These are phyloP conservation scores for Spisula solida DNA, from an alignment of 2,888 invertebrate species.

Conservation along the genomic window DNA sequence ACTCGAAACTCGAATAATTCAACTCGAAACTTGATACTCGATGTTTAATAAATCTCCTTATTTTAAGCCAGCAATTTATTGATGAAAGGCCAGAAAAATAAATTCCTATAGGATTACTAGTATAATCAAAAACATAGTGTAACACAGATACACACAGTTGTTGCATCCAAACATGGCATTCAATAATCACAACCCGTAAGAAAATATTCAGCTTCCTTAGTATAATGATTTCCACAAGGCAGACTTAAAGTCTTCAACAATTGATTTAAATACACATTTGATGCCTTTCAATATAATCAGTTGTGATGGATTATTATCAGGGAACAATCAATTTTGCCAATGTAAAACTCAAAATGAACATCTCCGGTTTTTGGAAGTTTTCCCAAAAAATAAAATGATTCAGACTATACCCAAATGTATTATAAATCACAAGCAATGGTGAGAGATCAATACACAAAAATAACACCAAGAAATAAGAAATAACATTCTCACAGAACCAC, in stretches of 20 bases:
- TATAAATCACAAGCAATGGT: neutral
- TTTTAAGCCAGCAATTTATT: neutral
- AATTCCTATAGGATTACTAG: too few species aligned
- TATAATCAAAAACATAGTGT: too few species aligned
- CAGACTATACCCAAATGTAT: neutral
- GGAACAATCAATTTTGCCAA: slow-evolving; percentile 6
- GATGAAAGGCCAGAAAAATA: too few species aligned
- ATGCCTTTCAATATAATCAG: neutral
- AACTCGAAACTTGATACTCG: too few species aligned
- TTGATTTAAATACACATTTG: neutral
- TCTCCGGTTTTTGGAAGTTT: neutral
- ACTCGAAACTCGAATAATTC: too few species aligned
- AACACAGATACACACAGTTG: too few species aligned
- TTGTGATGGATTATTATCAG: neutral
- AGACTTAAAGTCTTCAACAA: neutral
- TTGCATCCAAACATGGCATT: too few species aligned
- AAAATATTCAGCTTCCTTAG: neutral
- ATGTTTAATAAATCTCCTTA: too few species aligned
- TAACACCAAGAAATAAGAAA: neutral
- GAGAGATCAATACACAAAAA: slow-evolving; percentile 6
- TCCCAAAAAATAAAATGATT: slow-evolving; percentile 7
- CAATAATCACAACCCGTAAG: too few species aligned
- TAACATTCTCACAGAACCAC: neutral
- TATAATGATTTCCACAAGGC: neutral
- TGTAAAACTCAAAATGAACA: neutral